phyloP scores from a whole-genome alignment of 2,888 invertebrate species.

The Allophyes oxyacanthae region DNA sequence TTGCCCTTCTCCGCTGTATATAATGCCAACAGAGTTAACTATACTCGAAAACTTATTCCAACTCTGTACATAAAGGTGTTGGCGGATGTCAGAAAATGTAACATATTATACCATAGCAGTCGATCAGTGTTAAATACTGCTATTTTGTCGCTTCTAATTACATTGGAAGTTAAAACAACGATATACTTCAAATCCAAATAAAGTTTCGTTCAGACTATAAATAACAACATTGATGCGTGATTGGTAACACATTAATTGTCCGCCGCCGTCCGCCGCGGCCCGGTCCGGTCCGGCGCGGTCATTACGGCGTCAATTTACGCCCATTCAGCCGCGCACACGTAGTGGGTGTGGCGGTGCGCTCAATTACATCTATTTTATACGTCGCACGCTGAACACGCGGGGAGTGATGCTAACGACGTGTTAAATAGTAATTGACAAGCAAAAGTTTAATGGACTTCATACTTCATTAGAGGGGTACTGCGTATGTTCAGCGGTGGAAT shows the following conservation, averaged over 20 bases:
- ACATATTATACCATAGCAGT: no score
- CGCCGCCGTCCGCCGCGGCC: slow-evolving; percentile 5
- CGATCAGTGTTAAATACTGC: no score
- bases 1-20: no score
- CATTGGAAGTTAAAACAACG: no score
- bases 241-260: slow-evolving; percentile 33
- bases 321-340: slow-evolving; percentile 41
- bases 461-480: not conserved
- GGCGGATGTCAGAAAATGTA: no score
- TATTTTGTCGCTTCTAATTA: no score
- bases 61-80: no score
- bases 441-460: not conserved
- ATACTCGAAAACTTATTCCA: no score
- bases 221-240: slow-evolving; percentile 29
- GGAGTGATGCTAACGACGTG: slow-evolving; percentile 25
- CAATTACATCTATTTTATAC: slow-evolving; percentile 42
- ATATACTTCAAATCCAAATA: slow-evolving; percentile 2
- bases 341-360: not conserved
- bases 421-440: slow-evolving; percentile 14
- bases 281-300: slow-evolving; percentile 33
- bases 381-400: slow-evolving; percentile 4
- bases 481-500: not conserved
- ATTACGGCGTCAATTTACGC: slow-evolving; percentile 54
- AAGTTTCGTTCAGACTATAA: slow-evolving; percentile 3
- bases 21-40: no score